A percentile compares a stretch with the other conserved stretches of the same genome.
Evolutionary conservation across 1,140 invertebrate species (phyloP).

Genomic region (Drosophila orena): DNA sequence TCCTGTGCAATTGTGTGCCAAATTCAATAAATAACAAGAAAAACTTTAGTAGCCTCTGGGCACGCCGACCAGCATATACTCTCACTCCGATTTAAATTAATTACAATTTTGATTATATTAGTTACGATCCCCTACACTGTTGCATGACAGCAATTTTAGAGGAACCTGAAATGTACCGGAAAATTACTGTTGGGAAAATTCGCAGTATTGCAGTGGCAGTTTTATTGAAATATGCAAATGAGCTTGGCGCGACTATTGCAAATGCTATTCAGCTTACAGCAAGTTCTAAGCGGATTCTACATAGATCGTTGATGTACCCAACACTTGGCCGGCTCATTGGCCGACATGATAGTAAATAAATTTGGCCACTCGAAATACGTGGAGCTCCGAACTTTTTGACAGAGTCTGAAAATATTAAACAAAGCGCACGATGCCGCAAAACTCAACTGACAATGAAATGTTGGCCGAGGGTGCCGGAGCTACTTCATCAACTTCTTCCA

Average conservation of each 20-base stretch:
- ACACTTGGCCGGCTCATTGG: constrained; percentile 8
- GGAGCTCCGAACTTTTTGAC: constrained; percentile 50
- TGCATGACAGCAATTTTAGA: too few relatives aligned
- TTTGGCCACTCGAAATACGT: constrained; percentile 37
- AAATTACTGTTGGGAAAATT: background rate
- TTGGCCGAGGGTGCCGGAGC: constrained; percentile 27
- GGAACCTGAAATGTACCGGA: too few relatives aligned
- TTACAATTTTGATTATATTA: too few relatives aligned
- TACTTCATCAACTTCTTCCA: constrained; percentile 40
- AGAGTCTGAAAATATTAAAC: constrained; percentile 70
- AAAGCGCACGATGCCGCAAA: constrained; percentile 50
- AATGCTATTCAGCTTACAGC: too few relatives aligned
- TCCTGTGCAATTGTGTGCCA: constrained; percentile 42
- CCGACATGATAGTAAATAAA: constrained; percentile 61
- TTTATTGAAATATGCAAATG: background rate
- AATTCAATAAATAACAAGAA: constrained; percentile 57
- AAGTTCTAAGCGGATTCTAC: too few relatives aligned
- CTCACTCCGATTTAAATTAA: background rate
- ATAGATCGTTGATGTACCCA: background rate
- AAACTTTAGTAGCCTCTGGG: background rate
- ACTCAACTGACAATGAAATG: constrained; percentile 63
- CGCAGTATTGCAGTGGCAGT: background rate
- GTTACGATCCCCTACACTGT: too few relatives aligned
- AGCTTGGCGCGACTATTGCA: too few relatives aligned
- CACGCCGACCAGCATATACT: background rate